Evolutionary conservation across 2,797 vertebrate species (phyloP), one percentile per base, ranked within the genome.

Genomic region (Nannoperca australis): DNA sequence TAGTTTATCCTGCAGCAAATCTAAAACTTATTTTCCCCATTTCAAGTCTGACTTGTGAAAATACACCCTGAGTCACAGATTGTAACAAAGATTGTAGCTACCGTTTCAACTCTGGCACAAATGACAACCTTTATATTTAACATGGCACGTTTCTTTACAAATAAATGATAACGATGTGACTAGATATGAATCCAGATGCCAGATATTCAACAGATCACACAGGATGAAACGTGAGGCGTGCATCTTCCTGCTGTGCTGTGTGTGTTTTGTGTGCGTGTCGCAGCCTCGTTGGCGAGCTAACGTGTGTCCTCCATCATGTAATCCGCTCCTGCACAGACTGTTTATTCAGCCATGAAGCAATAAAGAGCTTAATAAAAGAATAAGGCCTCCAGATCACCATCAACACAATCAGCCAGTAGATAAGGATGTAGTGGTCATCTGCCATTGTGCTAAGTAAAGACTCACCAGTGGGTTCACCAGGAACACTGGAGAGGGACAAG

Each of bases 401-500:
- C 42, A 45, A 45, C 42, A 73, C 69, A 30, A 24, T 38, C 61
- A 63, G 67, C 15, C 44, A 42, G 0, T 18, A n/a, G 51, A 3
- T 32, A 15, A 32, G 45, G 64, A 32, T 67, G 49, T 56, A 56
- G 56, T 6, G 18, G 36, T 72, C 7, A 7, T 27, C 24, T 27
- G 70, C 70, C 70, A 75, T n/a, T 58, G 75, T 76, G 50, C 81
- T 84, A 79, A 85, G 60, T 79, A 70, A 81, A 84, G 81, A 51
- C 58, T 44, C 7, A 66, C 63, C 78, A 12, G 62, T 30, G 70
- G 76, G 72, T 82, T 82, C 69, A 73, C 20, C 30, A 32, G 32
- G 5, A 11, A 34, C 34, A 42, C 5, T 10, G 56, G 11, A 66
- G 22, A 51, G 10, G 49, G 10, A 17, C 6, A 5, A 40, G 14